Base-by-base conservation (phyloP, 2,888 invertebrate genomes). In the Tinea semifulvella region DNA sequence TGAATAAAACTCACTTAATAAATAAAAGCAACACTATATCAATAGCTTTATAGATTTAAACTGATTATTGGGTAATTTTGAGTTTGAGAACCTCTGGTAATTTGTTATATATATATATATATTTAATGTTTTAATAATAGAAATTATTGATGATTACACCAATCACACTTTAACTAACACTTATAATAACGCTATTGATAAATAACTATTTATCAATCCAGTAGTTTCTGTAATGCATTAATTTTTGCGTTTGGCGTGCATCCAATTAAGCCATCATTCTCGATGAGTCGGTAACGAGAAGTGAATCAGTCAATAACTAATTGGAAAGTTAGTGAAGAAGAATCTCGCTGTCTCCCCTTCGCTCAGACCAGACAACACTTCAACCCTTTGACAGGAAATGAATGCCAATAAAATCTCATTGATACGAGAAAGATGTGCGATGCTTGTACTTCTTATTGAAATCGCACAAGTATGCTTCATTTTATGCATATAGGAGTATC, bases 221-320 rank as follows among this genome's bases (percentile, higher is more conserved):
- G 13, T 31, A 31, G 31, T 14, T 13, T 18, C 18, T 36, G 18
- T 3, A 36, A 36, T 36, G 18, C 6, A 18, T 18, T 36, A 18
- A 18, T 18, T 36, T 31, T 36, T 18, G 16, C 10, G 10, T 36
- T n/a, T 36, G 18, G 16, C 16, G 36, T 36, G 36, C 40, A 40
- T 40, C 40, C 40, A 40, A 40, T 40, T 40, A 40, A 40, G 22
- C 11, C 22, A 40, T 40, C 40, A 20, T 13, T 40, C 19, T 40
- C 40, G 14, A 40, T 22, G 22, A 40, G 40, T 68, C 68, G 65
- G 61, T 55, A 57, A 53, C 60, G 40, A 61, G 60, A 57, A 59
- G 55, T 52, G 51, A 52, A 53, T 49, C 51, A 50, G 52, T 55
- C 58, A 56, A 60, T 60, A 59, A 58, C 58, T 59, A 59, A 61